phyloP scores from a whole-genome alignment of 2,888 invertebrate genomes.

The Mellilla xanthometata region DNA sequence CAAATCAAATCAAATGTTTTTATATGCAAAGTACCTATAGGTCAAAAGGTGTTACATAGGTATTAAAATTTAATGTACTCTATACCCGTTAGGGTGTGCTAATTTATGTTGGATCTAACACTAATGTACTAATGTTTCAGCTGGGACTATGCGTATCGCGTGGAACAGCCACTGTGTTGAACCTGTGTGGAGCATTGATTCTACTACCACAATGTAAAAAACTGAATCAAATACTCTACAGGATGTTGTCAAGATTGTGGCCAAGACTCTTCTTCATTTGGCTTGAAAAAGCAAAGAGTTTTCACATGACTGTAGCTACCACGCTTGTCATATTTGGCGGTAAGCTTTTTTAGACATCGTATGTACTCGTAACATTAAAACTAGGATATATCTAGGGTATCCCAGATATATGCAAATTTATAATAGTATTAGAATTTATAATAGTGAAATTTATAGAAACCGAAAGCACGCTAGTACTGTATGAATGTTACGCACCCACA shows the following conservation, averaged over 20 bases:
- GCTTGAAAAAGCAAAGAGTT: conserved; percentile 76
- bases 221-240: conserved; percentile 68
- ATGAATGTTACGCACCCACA: not conserved
- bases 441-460: too few species aligned
- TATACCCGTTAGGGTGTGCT: too few species aligned
- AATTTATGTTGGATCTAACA: too few species aligned
- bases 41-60: too few species aligned
- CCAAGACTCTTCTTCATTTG: conserved; percentile 70
- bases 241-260: conserved; percentile 57
- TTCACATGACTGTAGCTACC: conserved; percentile 78
- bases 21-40: too few species aligned
- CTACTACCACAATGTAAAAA: conserved; percentile 78
- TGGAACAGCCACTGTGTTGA: conserved; percentile 78
- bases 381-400: too few species aligned
- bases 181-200: conserved; percentile 66
- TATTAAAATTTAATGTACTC: too few species aligned
- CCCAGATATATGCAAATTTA: too few species aligned
- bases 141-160: conserved; percentile 79
- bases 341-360: conserved; percentile 45
- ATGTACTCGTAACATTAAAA: too few species aligned
- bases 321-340: conserved; percentile 75
- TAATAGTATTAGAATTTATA: too few species aligned
- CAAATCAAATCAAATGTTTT: too few species aligned
- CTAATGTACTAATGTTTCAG: conserved; percentile 60
- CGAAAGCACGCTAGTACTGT: not conserved